Base-by-base conservation (phyloP, 2,888 invertebrate genomes). In the Marronus borbonicus region DNA sequence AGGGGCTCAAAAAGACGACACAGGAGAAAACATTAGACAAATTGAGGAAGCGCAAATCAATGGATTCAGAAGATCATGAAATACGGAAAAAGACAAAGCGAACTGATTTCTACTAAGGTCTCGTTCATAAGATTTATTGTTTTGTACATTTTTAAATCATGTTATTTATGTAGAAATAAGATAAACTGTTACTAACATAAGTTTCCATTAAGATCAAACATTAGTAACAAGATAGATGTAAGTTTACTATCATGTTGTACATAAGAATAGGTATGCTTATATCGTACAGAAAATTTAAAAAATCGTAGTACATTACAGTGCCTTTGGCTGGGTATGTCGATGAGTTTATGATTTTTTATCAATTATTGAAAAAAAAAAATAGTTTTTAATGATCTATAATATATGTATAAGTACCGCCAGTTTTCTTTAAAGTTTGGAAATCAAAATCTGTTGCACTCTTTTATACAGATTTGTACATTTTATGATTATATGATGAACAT, bases 1-100 rank as follows among this genome's bases (percentile, higher is more conserved):
- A 97, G 88, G 97, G 96, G 55, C 89, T 97, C 72, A 94, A 93
- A 84, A 96, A 95, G 87, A 92, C 94, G 0, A 88, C 92, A 0
- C 91, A 92, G 79, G 95, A 95, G 84, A 92, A 90, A 83, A 94
- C 93, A 83, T 88, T 90, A 20, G 90, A 91, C 83, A 88, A 79
- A 52, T 78, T 60, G 24, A 80, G 77, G 79, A 81, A 81, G 44
- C 77, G 77, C 39, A 62, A 44, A 50, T 69, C 77, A 8, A 20
- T 58, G 8, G 77, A 49, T 10, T 5, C 28, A 5, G 77, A 77
- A 49, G 60, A 68, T 14, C 50, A 62, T 24, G 70, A 77, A 28
- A 28, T 75, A n/a, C 75, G 64, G 49, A 70, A 69, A 36, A 77
- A 77, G 31, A 60, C 62, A 62, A 62, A 55, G n/a, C 50, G 17